These are phyloP conservation scores for Chloroceryle aenea DNA, from an alignment of 2,113 vertebrate genomes.

Conservation along the genomic window DNA sequence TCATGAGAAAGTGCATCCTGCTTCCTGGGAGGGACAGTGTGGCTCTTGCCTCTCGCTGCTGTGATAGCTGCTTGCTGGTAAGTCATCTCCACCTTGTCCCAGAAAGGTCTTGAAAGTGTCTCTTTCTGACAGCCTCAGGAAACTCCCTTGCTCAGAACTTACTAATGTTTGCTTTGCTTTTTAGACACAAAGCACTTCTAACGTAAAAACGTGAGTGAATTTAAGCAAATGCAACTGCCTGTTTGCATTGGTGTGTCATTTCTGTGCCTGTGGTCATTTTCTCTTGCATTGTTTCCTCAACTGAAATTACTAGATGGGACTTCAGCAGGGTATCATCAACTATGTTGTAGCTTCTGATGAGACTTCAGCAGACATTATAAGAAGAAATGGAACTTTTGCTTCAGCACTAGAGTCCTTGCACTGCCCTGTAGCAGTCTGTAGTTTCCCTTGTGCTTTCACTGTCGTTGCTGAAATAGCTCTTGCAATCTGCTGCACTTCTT, in stretches of 20 bases:
- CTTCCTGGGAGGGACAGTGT: not conserved
- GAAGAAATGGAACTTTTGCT: not conserved
- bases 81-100: not conserved
- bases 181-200: not conserved
- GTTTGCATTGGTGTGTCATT: not conserved
- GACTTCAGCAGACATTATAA: not conserved
- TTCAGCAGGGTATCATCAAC: not conserved
- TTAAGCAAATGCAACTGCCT: not conserved
- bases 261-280: not conserved
- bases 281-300: not conserved
- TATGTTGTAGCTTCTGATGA: not conserved
- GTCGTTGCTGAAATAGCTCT: not conserved
- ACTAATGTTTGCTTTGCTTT: not conserved
- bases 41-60: not conserved
- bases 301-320: not conserved
- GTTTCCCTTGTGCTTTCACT: not conserved
- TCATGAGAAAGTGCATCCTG: rapidly evolving
- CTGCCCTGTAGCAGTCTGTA: not conserved
- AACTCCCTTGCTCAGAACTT: not conserved
- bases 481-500: not conserved
- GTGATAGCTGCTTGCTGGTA: not conserved
- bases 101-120: not conserved
- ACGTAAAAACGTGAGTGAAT: not conserved
- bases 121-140: not conserved
- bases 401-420: not conserved